Evolutionary conservation across 2,888 invertebrate species (phyloP), one percentile per base, ranked within the genome.

Genomic region (Heliconius ethilla): DNA sequence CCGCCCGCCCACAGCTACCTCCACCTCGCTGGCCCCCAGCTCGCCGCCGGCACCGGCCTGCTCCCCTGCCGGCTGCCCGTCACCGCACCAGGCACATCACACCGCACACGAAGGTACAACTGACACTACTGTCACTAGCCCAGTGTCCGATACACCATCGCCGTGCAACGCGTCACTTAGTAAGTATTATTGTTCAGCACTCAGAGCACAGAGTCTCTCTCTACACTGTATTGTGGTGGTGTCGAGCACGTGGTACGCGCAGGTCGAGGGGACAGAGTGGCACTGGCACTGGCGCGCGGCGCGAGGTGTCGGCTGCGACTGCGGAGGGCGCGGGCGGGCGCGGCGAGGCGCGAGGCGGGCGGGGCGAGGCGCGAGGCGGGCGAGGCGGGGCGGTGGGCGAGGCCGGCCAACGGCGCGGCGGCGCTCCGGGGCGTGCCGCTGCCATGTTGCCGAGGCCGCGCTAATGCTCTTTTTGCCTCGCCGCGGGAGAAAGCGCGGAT

Each of bases 401-500:
- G 86, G 85, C 86, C 82, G 73, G 76, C 80, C 82, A 82, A 83
- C 82, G 81, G 83, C 82, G 83, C 78, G 81, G 75, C 84, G 83
- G 81, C 82, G 82, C 81, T 83, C 85, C 85, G 89, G 90, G 92
- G 91, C 92, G 92, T 89, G 92, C 88, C 92, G 90, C 90, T 88
- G 91, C 92, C 92, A 91, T 91, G 91, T 90, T 92, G 89, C 89
- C 86, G 85, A 66, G 79, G 85, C 87, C 88, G 88, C 88, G 85
- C 89, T 93, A 92, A 92, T 93, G 92, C 91, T 93, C 92, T 93
- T 94, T 94, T 94, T 92, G 90, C 92, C 90, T 88, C 88, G 90
- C 89, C 90, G 89, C 90, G 89, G 89, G 93, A 92, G 93, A 94
- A 93, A 94, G 94, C 90, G 90, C 91, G 92, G 94, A 94, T 94